These are phyloP conservation scores for Tholera decimalis DNA, from an alignment of 2,888 invertebrate species.

Conservation along the genomic window DNA sequence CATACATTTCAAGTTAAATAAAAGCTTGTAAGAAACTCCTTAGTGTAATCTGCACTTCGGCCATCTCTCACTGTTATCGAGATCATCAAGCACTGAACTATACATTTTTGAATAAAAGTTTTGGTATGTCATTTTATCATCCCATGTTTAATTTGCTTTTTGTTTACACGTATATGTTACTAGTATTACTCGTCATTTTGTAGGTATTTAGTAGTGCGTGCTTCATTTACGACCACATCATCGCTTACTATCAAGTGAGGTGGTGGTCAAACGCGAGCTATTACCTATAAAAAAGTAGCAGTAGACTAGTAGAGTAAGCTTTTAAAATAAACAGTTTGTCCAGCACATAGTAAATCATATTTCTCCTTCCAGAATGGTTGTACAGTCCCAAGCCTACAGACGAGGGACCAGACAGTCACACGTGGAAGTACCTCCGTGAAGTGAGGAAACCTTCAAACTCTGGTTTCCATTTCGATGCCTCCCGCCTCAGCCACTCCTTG, in stretches of 20 bases:
- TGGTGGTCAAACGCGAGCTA: too few species aligned
- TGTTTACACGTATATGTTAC: too few species aligned
- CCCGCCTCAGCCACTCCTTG: constrained; percentile 77
- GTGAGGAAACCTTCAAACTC: constrained; percentile 88
- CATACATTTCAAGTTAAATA: too few species aligned
- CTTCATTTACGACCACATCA: too few species aligned
- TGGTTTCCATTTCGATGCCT: constrained; percentile 83
- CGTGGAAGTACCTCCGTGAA: constrained; percentile 87
- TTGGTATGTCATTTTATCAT: constrained; percentile 15
- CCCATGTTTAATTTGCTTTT: not conserved
- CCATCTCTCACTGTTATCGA: not conserved
- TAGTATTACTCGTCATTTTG: not conserved
- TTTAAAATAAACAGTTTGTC: not conserved
- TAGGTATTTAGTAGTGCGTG: constrained; percentile 1
- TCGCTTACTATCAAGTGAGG: too few species aligned
- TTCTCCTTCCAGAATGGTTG: constrained; percentile 82
- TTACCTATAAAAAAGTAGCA: too few species aligned
- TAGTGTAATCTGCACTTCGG: too few species aligned
- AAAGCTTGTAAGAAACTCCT: too few species aligned
- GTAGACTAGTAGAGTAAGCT: constrained; percentile 18
- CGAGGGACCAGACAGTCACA: constrained; percentile 83
- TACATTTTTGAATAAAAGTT: too few species aligned
- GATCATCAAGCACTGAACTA: not conserved
- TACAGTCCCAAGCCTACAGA: constrained; percentile 83
- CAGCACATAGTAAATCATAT: not conserved